Percentiles rank a stretch among this genome's conserved stretches.
These are phyloP conservation scores for Erebia ligea DNA, from an alignment of 2,888 invertebrate species.

Conservation along the genomic window DNA sequence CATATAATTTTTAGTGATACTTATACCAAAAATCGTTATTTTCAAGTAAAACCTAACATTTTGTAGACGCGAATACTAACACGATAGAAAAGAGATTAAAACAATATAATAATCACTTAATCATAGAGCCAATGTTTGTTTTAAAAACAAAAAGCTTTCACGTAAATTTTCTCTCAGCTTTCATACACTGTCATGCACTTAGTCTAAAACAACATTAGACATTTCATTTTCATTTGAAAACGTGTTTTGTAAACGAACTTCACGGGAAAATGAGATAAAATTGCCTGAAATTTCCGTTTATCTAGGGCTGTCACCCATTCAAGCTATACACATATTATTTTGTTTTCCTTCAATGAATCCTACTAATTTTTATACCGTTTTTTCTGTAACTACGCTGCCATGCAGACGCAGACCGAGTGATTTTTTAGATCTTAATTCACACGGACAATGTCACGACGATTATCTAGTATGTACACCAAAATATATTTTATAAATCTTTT, in stretches of 20 bases:
- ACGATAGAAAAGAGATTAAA: conserved; percentile 13
- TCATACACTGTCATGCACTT: conserved; percentile 40
- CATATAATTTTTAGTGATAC: too few species aligned
- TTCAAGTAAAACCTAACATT: background rate
- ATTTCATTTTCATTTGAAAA: conserved; percentile 37
- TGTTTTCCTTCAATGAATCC: background rate
- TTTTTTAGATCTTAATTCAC: too few species aligned
- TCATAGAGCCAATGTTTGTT: conserved; percentile 28
- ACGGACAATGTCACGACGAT: too few species aligned
- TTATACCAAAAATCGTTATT: background rate
- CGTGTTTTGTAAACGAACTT: conserved; percentile 34
- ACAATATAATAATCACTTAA: conserved; percentile 16
- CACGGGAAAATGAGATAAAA: conserved; percentile 33
- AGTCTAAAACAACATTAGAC: conserved; percentile 38
- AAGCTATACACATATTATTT: background rate
- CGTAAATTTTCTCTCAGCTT: conserved; percentile 30
- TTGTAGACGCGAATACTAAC: background rate
- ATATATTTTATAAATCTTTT: too few species aligned
- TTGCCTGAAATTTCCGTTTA: conserved; percentile 29
- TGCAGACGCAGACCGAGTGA: too few species aligned
- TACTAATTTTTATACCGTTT: background rate
- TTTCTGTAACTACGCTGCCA: too few species aligned
- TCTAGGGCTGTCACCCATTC: conserved; percentile 9
- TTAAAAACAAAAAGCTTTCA: conserved; percentile 28
- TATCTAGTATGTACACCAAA: too few species aligned